Evolutionary conservation across 92 coral and sea anemone species (phyloP).

Genomic region (Chrysogorgia sp.): DNA sequence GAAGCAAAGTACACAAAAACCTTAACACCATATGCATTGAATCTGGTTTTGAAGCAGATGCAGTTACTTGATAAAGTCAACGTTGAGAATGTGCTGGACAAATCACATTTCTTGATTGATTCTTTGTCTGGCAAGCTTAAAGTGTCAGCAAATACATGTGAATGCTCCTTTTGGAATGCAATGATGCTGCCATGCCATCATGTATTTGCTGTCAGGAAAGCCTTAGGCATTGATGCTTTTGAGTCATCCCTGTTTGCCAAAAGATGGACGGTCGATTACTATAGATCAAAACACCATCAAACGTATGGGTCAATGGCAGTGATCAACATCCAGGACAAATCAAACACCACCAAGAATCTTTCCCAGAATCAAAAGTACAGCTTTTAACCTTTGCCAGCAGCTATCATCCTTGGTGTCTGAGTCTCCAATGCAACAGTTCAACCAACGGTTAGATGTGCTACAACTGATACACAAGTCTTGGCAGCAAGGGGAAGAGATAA

Average conservation of each 20-base stretch:
- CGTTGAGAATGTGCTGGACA: neutral
- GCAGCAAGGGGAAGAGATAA: constrained; percentile 47
- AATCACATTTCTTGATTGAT: neutral
- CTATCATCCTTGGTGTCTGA: constrained; percentile 51
- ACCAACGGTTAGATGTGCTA: constrained; percentile 20
- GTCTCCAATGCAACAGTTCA: constrained; percentile 49
- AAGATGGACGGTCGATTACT: constrained; percentile 67
- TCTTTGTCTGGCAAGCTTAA: neutral
- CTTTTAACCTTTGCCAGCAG: constrained; percentile 48
- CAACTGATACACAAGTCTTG: constrained; percentile 31
- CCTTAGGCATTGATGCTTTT: constrained; percentile 52
- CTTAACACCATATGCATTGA: constrained; percentile 59
- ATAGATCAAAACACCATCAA: constrained; percentile 34
- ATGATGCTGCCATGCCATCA: constrained; percentile 66
- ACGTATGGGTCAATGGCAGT: neutral
- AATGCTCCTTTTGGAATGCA: constrained; percentile 55
- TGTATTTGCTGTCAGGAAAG: constrained; percentile 54
- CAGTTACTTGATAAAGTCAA: constrained; percentile 43
- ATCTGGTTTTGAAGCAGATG: constrained; percentile 38
- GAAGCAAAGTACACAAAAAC: too few relatives aligned
- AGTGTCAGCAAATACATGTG: constrained; percentile 27
- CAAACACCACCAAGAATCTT: constrained; percentile 18
- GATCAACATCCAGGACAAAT: neutral
- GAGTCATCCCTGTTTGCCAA: constrained; percentile 41
- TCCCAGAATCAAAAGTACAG: constrained; percentile 61